A percentile compares a stretch with the other conserved stretches of the same genome.
phyloP scores from a whole-genome alignment of 2,888 invertebrate species.

The Drosophila helvetica region DNA sequence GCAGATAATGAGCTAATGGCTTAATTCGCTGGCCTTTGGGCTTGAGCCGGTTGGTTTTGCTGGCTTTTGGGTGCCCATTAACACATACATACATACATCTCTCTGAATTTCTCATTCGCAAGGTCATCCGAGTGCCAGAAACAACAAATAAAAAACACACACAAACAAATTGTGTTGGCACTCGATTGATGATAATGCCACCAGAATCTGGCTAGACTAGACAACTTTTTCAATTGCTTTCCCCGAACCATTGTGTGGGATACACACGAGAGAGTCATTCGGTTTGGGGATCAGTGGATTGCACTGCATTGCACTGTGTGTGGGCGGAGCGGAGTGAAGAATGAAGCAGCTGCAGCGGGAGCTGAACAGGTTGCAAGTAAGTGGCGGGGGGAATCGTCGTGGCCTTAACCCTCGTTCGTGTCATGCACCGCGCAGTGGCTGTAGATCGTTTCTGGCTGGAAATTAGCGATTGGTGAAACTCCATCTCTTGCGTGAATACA shows the following conservation, averaged over 20 bases:
- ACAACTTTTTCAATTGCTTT: slow-evolving; percentile 36
- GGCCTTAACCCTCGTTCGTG: slow-evolving; percentile 14
- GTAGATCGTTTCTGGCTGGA: no score
- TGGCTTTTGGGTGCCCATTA: slow-evolving; percentile 10
- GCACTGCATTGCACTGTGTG: slow-evolving; percentile 11
- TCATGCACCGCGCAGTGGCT: background rate
- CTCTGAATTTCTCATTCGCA: slow-evolving; percentile 12
- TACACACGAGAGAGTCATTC: slow-evolving; percentile 17
- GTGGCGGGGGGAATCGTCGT: slow-evolving; percentile 24
- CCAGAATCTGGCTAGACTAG: slow-evolving; percentile 27
- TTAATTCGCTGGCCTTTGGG: background rate
- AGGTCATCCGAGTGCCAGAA: slow-evolving; percentile 24
- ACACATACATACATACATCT: no score
- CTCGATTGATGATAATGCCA: slow-evolving; percentile 8
- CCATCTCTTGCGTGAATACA: slow-evolving; percentile 1
- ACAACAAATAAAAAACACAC: background rate
- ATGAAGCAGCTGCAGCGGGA: slow-evolving; percentile 7
- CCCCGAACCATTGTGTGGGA: slow-evolving; percentile 19
- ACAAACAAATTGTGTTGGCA: slow-evolving; percentile 32
- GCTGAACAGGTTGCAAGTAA: slow-evolving; percentile 42
- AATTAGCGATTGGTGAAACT: background rate
- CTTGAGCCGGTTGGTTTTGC: slow-evolving; percentile 25
- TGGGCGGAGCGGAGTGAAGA: slow-evolving; percentile 22
- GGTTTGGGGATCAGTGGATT: background rate
- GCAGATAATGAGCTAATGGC: background rate